These are phyloP conservation scores for Muntiacus muntjak DNA, from an alignment of 2,113 vertebrate species.

Conservation along the genomic window DNA sequence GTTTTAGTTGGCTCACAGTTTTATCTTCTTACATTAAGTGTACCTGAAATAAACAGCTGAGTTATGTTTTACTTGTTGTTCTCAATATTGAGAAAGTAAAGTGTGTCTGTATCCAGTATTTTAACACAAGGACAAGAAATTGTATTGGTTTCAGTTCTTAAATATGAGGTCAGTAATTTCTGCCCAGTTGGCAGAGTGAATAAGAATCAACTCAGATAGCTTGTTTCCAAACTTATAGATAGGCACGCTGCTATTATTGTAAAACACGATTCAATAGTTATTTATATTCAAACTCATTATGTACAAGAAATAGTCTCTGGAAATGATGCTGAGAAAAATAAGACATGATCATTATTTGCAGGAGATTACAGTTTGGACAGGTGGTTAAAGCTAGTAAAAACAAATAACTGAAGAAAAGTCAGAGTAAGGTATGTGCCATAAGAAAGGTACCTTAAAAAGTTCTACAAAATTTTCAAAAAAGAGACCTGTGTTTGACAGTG, in stretches of 20 bases:
- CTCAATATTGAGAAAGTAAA: neutral
- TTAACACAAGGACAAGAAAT: neutral
- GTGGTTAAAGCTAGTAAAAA: neutral
- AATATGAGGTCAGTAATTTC: neutral
- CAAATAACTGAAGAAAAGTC: neutral
- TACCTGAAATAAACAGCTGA: neutral
- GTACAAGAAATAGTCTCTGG: neutral
- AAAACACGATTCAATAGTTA: neutral
- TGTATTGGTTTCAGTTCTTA: neutral
- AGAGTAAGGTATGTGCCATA: neutral
- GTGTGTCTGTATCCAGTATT: neutral
- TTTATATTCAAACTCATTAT: neutral
- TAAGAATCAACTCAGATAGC: neutral
- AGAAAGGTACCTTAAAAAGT: neutral
- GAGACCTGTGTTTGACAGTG: neutral
- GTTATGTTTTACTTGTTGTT: constrained; percentile 10
- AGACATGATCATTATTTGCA: neutral
- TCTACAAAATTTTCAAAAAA: neutral
- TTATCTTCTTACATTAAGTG: neutral
- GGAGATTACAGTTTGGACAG: neutral
- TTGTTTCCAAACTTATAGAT: neutral
- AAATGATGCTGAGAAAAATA: neutral
- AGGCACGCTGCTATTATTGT: neutral
- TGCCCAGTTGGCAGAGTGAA: neutral
- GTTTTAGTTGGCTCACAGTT: neutral